Conservation (phyloP, 2,797 vertebrate species). For the Peromyscus aztecus region DNA sequence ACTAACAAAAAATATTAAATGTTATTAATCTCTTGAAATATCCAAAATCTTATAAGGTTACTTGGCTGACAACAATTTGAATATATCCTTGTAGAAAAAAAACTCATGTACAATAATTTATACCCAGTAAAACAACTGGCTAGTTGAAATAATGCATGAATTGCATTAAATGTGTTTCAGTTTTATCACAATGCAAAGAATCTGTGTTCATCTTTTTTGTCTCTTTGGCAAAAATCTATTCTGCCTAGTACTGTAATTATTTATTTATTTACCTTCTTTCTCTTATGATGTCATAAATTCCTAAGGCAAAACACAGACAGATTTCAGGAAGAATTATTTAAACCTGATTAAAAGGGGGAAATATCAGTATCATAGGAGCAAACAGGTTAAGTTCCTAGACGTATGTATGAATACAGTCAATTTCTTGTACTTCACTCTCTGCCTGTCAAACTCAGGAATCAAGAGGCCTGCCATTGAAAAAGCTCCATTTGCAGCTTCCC, state of each 20-base stretch:
- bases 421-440: constrained; percentile 53
- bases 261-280: constrained; percentile 58
- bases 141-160: constrained; percentile 54
- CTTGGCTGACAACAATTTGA: constrained; percentile 33
- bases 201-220: background rate
- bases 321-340: constrained; percentile 61
- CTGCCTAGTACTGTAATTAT: constrained; percentile 46
- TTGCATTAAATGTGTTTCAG: constrained; percentile 51
- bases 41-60: constrained; percentile 37
- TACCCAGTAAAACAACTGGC: constrained; percentile 1
- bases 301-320: constrained; percentile 51
- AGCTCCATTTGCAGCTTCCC: constrained; percentile 45
- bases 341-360: constrained; percentile 37
- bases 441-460: constrained; percentile 50
- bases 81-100: background rate
- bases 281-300: constrained; percentile 44
- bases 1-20: background rate
- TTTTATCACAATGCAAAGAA: constrained; percentile 25
- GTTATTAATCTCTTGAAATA: constrained; percentile 56
- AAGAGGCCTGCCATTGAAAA: background rate
- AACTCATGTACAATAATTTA: constrained; percentile 39
- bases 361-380: background rate
- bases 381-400: constrained; percentile 45
- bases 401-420: constrained; percentile 28
- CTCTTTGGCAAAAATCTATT: constrained; percentile 57